Conservation (phyloP, 2,888 invertebrate genomes). For the Linnaemya vulpina region DNA sequence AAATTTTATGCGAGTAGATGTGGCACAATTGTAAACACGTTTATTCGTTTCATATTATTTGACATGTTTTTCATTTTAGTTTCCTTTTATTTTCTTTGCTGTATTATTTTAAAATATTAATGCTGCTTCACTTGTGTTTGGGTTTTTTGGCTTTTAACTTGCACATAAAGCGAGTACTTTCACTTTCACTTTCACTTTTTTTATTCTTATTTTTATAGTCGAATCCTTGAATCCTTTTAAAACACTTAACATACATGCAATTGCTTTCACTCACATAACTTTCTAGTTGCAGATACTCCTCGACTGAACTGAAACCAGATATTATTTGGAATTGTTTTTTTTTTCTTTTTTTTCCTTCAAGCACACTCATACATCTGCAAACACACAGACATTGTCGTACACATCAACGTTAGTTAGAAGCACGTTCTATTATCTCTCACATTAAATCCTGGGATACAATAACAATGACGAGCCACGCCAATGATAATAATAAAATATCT, state of each 20-base stretch:
- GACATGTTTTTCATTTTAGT: too few relatives aligned
- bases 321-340: slow-evolving; percentile 50
- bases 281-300: slow-evolving; percentile 22
- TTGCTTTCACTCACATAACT: slow-evolving; percentile 47
- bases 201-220: slow-evolving; percentile 31
- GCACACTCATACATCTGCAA: slow-evolving; percentile 1
- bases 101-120: neutral
- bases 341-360: neutral
- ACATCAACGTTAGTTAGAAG: slow-evolving; percentile 21
- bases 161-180: slow-evolving; percentile 24
- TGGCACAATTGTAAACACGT: too few relatives aligned
- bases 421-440: slow-evolving; percentile 6
- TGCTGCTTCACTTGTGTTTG: neutral
- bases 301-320: slow-evolving; percentile 25
- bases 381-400: slow-evolving; percentile 7
- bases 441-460: neutral
- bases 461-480: slow-evolving; percentile 42
- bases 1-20: too few relatives aligned
- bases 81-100: too few relatives aligned
- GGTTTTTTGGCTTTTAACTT: neutral
- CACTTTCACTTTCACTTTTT: slow-evolving; percentile 46
- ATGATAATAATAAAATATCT: slow-evolving; percentile 41
- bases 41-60: too few relatives aligned
- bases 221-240: slow-evolving; percentile 56
- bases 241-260: slow-evolving; percentile 68